A percentile compares a stretch with the other conserved stretches of the same genome.
These are phyloP conservation scores for Phataginus tricuspis DNA, from an alignment of 2,797 vertebrate species.

Conservation along the genomic window DNA sequence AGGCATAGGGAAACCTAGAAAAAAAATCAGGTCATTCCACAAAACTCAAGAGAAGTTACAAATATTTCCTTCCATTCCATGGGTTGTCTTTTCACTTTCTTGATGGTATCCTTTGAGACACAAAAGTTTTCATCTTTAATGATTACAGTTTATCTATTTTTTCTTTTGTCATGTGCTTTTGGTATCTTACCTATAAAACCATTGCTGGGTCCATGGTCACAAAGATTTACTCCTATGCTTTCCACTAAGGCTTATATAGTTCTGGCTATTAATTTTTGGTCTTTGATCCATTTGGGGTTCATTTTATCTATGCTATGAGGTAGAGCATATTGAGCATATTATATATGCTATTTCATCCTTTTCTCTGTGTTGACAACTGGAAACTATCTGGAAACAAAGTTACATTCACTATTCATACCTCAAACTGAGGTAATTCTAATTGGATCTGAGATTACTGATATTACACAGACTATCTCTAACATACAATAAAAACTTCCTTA, in stretches of 20 bases:
- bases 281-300: not conserved
- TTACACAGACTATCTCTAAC: not conserved
- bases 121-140: not conserved
- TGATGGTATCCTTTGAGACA: no score
- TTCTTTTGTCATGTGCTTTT: not conserved
- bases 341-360: not conserved
- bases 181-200: not conserved
- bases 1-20: not conserved
- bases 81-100: not conserved
- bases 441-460: not conserved
- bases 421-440: not conserved
- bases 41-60: not conserved
- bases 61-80: not conserved
- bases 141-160: not conserved
- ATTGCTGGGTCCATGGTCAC: not conserved
- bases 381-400: not conserved
- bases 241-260: not conserved
- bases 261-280: not conserved
- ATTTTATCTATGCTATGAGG: not conserved
- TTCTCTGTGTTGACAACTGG: not conserved
- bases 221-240: not conserved
- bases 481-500: not conserved
- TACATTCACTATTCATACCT: not conserved
- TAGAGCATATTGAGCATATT: not conserved
- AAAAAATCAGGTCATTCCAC: not conserved